Evolutionary conservation across 2,797 vertebrate genomes (phyloP).

Genomic region (Chrosomus eos): DNA sequence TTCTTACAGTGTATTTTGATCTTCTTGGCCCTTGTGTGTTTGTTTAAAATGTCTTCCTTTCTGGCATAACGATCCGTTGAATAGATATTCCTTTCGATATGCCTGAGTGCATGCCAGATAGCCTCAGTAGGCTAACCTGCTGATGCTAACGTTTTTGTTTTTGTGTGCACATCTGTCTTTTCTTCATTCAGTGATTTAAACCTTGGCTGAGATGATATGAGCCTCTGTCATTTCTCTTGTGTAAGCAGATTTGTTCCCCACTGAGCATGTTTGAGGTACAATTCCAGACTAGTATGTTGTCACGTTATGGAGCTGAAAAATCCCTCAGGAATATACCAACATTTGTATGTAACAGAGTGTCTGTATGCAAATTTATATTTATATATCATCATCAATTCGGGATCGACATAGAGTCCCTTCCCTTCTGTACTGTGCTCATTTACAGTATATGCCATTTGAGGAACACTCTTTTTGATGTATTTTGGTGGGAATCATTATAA

Average conservation of each 20-base stretch:
- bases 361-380: background rate
- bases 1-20: background rate
- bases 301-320: slow-evolving; percentile 2
- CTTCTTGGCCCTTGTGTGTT: background rate
- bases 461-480: background rate
- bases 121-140: background rate
- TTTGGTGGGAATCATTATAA: background rate
- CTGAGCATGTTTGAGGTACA: background rate
- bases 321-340: background rate
- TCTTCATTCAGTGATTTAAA: slow-evolving; percentile 10
- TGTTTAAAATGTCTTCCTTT: background rate
- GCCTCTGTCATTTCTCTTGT: slow-evolving; percentile 2
- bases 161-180: slow-evolving; percentile 17
- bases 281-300: slow-evolving; percentile 19
- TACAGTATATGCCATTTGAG: background rate
- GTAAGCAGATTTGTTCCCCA: slow-evolving; percentile 1
- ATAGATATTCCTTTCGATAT: slow-evolving; percentile 6
- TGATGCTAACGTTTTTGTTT: slow-evolving; percentile 1
- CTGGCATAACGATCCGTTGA: background rate
- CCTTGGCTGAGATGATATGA: slow-evolving; percentile 10
- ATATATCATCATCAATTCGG: background rate
- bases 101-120: slow-evolving; percentile 10
- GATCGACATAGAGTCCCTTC: background rate
- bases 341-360: background rate
- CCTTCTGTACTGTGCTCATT: background rate